Conservation (phyloP, 2,113 vertebrate species). For the Forbesichthys papilliferus region DNA sequence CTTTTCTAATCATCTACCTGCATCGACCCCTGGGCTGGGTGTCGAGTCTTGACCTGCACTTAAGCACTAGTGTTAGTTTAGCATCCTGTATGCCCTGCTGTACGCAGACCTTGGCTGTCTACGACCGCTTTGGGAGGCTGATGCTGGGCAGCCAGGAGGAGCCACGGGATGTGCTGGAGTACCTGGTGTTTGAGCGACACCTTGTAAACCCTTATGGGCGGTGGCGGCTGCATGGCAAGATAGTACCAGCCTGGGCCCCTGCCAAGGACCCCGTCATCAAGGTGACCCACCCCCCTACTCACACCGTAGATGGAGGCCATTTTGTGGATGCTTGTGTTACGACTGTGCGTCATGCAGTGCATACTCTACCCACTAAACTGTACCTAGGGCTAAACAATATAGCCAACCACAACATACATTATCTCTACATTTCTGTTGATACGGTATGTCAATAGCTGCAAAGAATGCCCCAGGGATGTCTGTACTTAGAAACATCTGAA, state of each 20-base stretch:
- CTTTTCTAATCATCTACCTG: too few species aligned
- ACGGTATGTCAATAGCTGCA: too few species aligned
- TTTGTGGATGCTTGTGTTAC: not conserved
- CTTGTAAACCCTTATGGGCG: slow-evolving; percentile 79
- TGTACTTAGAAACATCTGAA: too few species aligned
- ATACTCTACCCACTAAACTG: too few species aligned
- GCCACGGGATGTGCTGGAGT: slow-evolving; percentile 90
- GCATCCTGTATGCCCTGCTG: not conserved
- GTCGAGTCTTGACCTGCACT: not conserved
- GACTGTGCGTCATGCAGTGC: too few species aligned
- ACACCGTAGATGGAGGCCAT: not conserved
- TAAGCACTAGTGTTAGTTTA: not conserved
- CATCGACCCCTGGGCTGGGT: not conserved
- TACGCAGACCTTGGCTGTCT: slow-evolving; percentile 85
- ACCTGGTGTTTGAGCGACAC: slow-evolving; percentile 90
- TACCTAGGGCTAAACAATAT: too few species aligned
- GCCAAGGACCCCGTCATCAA: slow-evolving; percentile 88
- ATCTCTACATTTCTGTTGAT: too few species aligned
- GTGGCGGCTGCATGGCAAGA: slow-evolving; percentile 79
- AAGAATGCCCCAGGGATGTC: too few species aligned
- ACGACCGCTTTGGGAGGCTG: slow-evolving; percentile 92
- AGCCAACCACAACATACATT: too few species aligned
- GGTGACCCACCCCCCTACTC: slow-evolving; percentile 71
- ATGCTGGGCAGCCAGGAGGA: slow-evolving; percentile 88
- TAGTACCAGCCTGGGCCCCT: slow-evolving; percentile 79